Evolutionary conservation across 2,113 vertebrate genomes (phyloP), one percentile per base, ranked within the genome.

Genomic region (Rafetus swinhoei): DNA sequence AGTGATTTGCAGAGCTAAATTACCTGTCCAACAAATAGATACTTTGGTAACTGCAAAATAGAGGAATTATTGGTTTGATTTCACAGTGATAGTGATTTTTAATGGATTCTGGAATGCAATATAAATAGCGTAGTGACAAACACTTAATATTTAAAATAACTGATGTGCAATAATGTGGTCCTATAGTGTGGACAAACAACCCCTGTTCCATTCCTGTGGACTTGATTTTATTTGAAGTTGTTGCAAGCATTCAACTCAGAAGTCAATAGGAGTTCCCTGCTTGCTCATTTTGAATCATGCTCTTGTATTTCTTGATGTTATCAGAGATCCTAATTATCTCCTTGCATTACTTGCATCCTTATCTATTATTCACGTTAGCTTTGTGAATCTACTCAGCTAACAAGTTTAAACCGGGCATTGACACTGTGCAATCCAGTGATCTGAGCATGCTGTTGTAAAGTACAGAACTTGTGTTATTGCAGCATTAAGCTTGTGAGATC

Each of bases 1-100:
- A 92, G 86, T 93, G 24, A 89, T 93, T 96, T 95, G 83, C 59
- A 83, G 74, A 74, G 86, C 93, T 93, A 85, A 92, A 90, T 94
- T 92, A 95, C 59, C 88, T 94, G n/a, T 69, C 86, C 83, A 52
- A 53, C 18, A 0, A 85, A 92, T 91, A 56, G 59, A 15, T 93
- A 15, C 79, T 86, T 87, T 35, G 27, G 24, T 88, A 87, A 89
- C 53, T 89, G n/a, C 79, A 92, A 86, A 90, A 89, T 85, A 86
- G 56, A 93, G 94, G 90, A 92, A 82, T 90, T 3, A 95, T 95
- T 85, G 92, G 91, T 87, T 35, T 77, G 62, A 65, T 93, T 69
- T 90, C 89, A 21, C 55, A 90, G 25, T 90, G 87, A 86, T 94
- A 79, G 59, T 10, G 39, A 18, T 94, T 97, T 92, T 19, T 81